A percentile compares a stretch with the other conserved stretches of the same genome.
Conservation (phyloP, 2,888 invertebrate species). For the Netelia fuscicornis region DNA sequence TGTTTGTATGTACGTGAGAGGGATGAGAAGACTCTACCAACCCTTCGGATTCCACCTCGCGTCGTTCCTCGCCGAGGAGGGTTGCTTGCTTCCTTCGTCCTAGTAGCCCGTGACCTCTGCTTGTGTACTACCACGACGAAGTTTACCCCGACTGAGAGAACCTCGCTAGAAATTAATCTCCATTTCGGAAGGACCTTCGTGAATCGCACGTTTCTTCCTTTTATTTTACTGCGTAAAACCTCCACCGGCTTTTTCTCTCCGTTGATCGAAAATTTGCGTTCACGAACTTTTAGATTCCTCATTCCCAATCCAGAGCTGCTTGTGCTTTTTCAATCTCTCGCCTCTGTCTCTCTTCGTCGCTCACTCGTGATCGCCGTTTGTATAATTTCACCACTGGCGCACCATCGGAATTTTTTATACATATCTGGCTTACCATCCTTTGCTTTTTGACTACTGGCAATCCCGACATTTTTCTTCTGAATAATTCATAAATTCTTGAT, state of each 20-base stretch:
- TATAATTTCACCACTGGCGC: conserved; percentile 3
- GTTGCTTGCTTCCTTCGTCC: conserved; percentile 17
- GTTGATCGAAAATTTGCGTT: conserved; percentile 29
- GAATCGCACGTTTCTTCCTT: conserved; percentile 36
- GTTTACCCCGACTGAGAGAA: conserved; percentile 23
- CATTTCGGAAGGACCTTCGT: conserved; percentile 31
- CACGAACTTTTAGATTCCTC: conserved; percentile 50
- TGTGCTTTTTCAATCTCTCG: conserved; percentile 27
- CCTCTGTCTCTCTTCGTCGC: conserved; percentile 7
- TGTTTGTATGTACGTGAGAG: not conserved
- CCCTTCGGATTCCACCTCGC: not conserved
- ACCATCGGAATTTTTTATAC: not conserved
- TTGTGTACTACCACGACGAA: conserved; percentile 18
- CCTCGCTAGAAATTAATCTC: conserved; percentile 57
- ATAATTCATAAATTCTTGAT: conserved; percentile 55
- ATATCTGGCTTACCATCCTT: not conserved
- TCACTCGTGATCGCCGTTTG: conserved; percentile 18
- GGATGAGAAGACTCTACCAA: not conserved
- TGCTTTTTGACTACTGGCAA: conserved; percentile 27
- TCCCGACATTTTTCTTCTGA: conserved; percentile 32
- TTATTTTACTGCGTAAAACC: conserved; percentile 8
- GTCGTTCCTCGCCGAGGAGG: not conserved
- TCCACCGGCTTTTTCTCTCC: conserved; percentile 7
- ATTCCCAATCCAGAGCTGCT: conserved; percentile 10
- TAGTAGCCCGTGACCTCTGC: conserved; percentile 28